These are phyloP conservation scores for Penaeus vannamei DNA, from an alignment of 1,140 invertebrate species.

Conservation along the genomic window DNA sequence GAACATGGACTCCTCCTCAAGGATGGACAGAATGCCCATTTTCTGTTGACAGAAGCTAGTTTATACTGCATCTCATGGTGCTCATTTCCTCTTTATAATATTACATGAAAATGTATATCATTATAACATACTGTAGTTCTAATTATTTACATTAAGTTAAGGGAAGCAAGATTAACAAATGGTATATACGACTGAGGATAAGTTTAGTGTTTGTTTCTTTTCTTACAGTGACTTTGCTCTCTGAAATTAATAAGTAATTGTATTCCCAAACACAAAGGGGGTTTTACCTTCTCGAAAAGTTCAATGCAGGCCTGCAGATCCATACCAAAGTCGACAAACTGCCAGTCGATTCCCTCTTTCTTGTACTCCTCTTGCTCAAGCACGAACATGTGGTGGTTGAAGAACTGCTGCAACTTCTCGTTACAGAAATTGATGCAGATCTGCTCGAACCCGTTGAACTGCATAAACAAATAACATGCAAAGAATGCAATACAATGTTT, in stretches of 20 bases:
- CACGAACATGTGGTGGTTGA: constrained; percentile 31
- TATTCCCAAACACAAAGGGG: too few relatives aligned
- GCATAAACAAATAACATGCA: not conserved
- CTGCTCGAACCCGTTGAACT: constrained; percentile 37
- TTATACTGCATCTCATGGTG: constrained; percentile 71
- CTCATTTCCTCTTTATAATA: constrained; percentile 74
- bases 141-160: too few relatives aligned
- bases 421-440: constrained; percentile 29
- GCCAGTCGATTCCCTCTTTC: constrained; percentile 1
- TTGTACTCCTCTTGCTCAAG: constrained; percentile 9
- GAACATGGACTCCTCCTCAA: constrained; percentile 99
- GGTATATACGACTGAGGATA: too few relatives aligned
- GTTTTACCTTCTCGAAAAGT: constrained; percentile 96
- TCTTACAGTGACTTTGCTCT: not conserved
- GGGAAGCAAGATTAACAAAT: too few relatives aligned
- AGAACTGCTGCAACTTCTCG: constrained; percentile 25
- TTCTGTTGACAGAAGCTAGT: constrained; percentile 74
- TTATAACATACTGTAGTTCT: too few relatives aligned
- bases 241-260: not conserved
- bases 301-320: constrained; percentile 98
- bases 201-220: too few relatives aligned
- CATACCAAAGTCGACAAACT: constrained; percentile 77
- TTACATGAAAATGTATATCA: constrained; percentile 71
- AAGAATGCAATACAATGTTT: not conserved
- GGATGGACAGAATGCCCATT: constrained; percentile 71